Evolutionary conservation across 2,888 invertebrate genomes (phyloP), one percentile per base, ranked within the genome.

Genomic region (Gastrophysa polygoni): DNA sequence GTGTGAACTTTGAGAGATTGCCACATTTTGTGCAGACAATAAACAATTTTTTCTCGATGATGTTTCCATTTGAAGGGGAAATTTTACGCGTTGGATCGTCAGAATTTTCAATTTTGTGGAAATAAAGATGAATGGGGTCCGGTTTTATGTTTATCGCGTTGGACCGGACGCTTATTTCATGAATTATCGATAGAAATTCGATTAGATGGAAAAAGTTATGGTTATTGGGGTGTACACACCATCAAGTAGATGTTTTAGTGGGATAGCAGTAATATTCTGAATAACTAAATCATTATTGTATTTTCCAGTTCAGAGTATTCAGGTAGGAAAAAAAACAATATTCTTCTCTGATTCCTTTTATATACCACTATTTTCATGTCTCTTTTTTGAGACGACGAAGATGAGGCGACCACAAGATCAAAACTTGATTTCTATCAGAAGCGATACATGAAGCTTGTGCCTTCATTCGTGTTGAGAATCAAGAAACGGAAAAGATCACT

Each of bases 61-160:
- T 58, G 50, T 17, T 14, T 34, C 34, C 20, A 38, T 29, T 32
- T 34, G 6, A 11, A 16, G 18, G 43, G 14, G 28, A 34, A 55
- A 14, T 16, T 56, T 56, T 28, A 56, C 46, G 56, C 46, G 29
- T 2, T n/a, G 55, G 34, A 59, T 54, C 61, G 52, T 61, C 49
- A 38, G 63, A 59, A 61, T 61, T 66, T 67, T 67, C 67, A 67
- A 64, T 67, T 64, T 51, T 55, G 61, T 51, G 57, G 56, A 67
- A 70, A 71, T 71, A 71, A 70, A 71, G 70, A 66, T 65, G 66
- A 57, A 63, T 64, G 60, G 67, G 68, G 65, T 63, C 66, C 62
- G 58, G 66, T 71, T 71, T 69, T 69, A 69, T 69, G 69, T 71
- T 66, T 64, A 64, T 64, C 50, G 57, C 62, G 61, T 47, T 50